Base-by-base conservation (phyloP, 2,888 invertebrate genomes). In the Caenorhabditis macrosperma region DNA sequence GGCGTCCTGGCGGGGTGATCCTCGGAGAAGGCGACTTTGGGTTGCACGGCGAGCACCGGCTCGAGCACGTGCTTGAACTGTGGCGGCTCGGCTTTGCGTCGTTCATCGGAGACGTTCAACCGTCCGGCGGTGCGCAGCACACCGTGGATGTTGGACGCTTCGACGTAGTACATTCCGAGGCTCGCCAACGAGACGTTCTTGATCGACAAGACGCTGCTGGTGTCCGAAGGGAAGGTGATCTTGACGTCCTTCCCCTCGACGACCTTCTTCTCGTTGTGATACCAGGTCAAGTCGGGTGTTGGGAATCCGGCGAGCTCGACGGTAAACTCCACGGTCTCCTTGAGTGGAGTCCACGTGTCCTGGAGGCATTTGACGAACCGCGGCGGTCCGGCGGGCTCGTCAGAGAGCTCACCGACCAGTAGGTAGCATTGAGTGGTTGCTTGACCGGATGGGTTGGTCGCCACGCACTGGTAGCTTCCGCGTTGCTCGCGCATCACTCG, bases 61-160 rank as follows among this genome's bases (percentile, higher is more conserved):
- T 81, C 79, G 15, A 75, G 54, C 30, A 75, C 55, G 22, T 83
- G 78, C 41, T 79, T 82, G 86, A 88, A 88, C 57, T 84, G 71
- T 33, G 88, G 88, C 24, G 87, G 86, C 60, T 80, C 80, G 30
- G 79, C 78, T 46, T 75, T 75, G 22, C 81, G 68, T 66, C 86
- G 71, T 33, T 82, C 82, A 50, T 84, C 78, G 15, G 82, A 81
- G 52, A 85, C 85, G 46, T 85, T 85, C 64, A 89, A 81, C 24
- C 74, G 69, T 44, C 82, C 87, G 55, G 83, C 83, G 28, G 88
- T 88, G 33, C 84, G 81, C 22, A 89, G 86, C 57, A 84, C 71
- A 48, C 90, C 90, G 81, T 89, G 88, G 50, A 82, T 82, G 59
- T 90, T 90, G 57, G 82, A 78, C 17, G 90, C 89, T 57, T 86